phyloP scores from a whole-genome alignment of 2,797 vertebrate genomes.

The Malurus splendens region DNA sequence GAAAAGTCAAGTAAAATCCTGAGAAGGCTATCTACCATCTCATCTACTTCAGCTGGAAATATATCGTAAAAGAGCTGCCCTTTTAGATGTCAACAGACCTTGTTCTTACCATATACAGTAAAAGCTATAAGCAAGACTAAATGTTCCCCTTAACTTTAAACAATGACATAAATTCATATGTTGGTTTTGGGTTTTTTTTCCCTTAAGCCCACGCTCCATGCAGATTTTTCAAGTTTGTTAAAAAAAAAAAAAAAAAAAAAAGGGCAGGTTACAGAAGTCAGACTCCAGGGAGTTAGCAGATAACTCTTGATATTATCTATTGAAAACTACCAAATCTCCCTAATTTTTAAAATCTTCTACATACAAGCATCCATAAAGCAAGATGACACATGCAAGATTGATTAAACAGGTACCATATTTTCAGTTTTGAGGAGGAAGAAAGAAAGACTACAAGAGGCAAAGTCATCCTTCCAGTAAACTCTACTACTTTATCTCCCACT shows the following conservation, averaged over 20 bases:
- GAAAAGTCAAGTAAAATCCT: neutral
- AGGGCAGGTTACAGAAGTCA: neutral
- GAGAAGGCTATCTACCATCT: constrained; percentile 42
- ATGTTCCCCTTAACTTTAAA: constrained; percentile 26
- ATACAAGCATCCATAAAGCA: neutral
- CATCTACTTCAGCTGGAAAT: constrained; percentile 31
- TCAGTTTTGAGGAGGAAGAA: neutral
- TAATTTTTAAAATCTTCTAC: neutral
- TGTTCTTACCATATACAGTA: constrained; percentile 59
- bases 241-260: neutral
- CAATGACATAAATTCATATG: constrained; percentile 16
- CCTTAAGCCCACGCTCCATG: neutral
- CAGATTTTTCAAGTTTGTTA: neutral
- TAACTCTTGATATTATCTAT: neutral
- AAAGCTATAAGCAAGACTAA: constrained; percentile 24
- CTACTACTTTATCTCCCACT: neutral
- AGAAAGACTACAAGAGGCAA: neutral
- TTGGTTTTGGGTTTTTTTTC: neutral
- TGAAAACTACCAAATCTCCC: neutral
- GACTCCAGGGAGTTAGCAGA: neutral
- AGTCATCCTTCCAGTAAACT: neutral
- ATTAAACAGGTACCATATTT: neutral
- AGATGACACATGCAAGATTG: neutral
- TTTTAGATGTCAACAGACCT: constrained; percentile 22
- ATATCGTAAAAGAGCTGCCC: neutral